These are phyloP conservation scores for Eutrigla gurnardus DNA, from an alignment of 2,797 vertebrate genomes.

Conservation along the genomic window DNA sequence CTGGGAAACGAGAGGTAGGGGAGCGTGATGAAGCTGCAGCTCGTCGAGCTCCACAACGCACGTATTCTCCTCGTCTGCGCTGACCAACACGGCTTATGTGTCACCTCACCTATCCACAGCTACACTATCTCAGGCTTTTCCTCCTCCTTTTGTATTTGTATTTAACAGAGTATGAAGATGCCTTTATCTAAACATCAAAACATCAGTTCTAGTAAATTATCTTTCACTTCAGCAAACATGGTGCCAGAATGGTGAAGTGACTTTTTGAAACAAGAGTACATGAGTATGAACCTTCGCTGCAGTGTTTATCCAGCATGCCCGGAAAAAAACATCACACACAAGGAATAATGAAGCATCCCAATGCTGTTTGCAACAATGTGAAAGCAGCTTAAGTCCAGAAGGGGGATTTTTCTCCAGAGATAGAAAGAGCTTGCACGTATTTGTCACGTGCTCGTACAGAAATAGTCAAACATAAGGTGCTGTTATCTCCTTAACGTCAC, in stretches of 20 bases:
- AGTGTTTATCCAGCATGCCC: not conserved
- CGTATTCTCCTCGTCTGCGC: conserved; percentile 3
- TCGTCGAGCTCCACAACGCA: conserved; percentile 20
- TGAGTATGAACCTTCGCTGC: not conserved
- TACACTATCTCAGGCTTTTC: not conserved
- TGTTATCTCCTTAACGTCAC: conserved; percentile 12
- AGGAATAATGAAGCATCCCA: not conserved
- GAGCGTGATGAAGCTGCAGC: conserved; percentile 9
- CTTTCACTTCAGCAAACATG: conserved; percentile 6
- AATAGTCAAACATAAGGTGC: conserved; percentile 13
- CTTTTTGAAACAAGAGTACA: not conserved
- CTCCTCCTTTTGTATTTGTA: not conserved
- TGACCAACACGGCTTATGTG: conserved; percentile 21
- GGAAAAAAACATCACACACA: not conserved
- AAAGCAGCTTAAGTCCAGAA: not conserved
- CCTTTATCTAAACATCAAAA: conserved; percentile 21
- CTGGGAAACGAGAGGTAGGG: not conserved
- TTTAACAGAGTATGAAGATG: not conserved
- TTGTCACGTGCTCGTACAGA: conserved; percentile 7
- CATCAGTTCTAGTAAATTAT: not conserved
- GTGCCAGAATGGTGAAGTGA: not conserved
- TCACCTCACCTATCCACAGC: not conserved
- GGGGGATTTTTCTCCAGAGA: conserved; percentile 9
- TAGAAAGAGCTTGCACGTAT: not conserved
- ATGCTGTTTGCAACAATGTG: not conserved